phyloP scores from a whole-genome alignment of 2,888 invertebrate species.

The Folsomia candida region DNA sequence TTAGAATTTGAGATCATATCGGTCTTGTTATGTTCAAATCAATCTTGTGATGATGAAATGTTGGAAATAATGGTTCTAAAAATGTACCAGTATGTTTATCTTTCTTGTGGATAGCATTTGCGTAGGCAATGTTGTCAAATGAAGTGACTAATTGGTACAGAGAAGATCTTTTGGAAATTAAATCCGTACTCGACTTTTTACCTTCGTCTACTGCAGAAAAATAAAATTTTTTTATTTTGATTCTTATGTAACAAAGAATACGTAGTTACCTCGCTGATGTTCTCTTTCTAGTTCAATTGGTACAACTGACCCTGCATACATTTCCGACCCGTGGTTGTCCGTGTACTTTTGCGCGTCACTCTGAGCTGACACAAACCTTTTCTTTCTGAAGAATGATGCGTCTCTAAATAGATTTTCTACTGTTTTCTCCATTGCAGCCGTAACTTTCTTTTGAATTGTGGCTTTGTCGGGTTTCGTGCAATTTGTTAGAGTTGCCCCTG shows the following conservation, averaged over 20 bases:
- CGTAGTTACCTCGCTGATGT: neutral
- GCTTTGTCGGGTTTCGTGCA: neutral
- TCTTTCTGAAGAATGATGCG: neutral
- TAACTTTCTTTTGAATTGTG: neutral
- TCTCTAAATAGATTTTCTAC: neutral
- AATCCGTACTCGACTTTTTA: no score
- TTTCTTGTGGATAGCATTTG: neutral
- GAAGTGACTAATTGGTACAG: neutral
- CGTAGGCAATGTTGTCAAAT: neutral
- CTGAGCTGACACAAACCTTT: neutral
- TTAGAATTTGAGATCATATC: no score
- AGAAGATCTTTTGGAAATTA: no score
- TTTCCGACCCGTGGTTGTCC: no score
- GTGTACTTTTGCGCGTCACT: neutral
- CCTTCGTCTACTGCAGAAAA: no score
- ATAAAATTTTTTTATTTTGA: no score
- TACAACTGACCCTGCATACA: no score
- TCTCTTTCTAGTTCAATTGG: neutral
- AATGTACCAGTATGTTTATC: neutral
- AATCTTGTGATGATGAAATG: no score
- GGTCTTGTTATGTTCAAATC: no score
- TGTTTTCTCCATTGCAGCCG: slow-evolving; percentile 1
- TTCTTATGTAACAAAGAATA: no score
- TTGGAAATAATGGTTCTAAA: no score
- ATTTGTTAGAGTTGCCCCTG: neutral